Evolutionary conservation across 2,888 invertebrate species (phyloP).

Genomic region (Epirrhoe tristata): DNA sequence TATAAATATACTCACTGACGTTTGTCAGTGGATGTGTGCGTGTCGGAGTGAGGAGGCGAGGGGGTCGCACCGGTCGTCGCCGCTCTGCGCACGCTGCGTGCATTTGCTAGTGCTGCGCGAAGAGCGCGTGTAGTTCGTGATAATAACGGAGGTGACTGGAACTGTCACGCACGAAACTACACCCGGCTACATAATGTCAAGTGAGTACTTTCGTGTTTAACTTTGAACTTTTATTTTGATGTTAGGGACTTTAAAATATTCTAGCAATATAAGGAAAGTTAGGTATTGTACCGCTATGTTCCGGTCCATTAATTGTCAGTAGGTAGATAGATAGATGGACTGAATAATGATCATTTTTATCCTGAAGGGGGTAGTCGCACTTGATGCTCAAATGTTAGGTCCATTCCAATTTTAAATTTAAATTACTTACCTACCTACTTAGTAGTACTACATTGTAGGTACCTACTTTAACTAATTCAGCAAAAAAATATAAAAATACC

Average conservation of each 20-base stretch:
- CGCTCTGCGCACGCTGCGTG: constrained; percentile 69
- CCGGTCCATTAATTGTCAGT: not conserved
- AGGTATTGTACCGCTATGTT: not conserved
- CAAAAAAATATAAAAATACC: not conserved
- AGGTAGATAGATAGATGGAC: not conserved
- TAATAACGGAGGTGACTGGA: constrained; percentile 70
- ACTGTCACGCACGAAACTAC: constrained; percentile 76
- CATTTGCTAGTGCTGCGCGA: constrained; percentile 77
- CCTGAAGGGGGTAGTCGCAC: not conserved
- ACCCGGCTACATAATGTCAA: constrained; percentile 82
- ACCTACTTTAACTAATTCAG: not conserved
- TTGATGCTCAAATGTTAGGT: not conserved
- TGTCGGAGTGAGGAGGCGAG: constrained; percentile 46
- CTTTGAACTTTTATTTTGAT: constrained; percentile 2
- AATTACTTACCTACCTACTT: not conserved
- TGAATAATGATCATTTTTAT: not conserved
- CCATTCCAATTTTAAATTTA: not conserved
- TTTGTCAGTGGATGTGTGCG: constrained; percentile 45
- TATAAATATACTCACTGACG: constrained; percentile 33
- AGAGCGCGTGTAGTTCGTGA: constrained; percentile 78
- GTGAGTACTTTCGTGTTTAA: constrained; percentile 56
- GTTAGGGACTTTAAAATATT: not conserved
- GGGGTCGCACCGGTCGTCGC: constrained; percentile 56
- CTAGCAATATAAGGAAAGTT: not conserved
- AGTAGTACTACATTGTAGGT: not conserved